Evolutionary conservation across 2,113 vertebrate species (phyloP).

Genomic region (Machaerirhynchus nigripectus): DNA sequence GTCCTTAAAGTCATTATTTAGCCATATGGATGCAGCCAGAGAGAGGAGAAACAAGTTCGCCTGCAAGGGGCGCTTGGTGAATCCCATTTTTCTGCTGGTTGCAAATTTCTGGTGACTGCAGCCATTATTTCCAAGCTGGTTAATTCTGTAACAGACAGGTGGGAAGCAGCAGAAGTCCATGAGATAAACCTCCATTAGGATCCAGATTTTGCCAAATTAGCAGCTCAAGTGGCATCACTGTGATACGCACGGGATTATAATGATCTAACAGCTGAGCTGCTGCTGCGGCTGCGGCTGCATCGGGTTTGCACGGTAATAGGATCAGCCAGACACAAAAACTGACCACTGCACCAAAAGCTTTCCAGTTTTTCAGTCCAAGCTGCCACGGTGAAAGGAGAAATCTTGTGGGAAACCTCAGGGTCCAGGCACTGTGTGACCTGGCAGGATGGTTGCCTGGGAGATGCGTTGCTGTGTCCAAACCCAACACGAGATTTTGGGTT

Average conservation of each 20-base stretch:
- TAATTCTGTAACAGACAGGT: neutral
- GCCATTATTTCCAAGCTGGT: neutral
- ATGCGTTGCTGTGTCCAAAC: accelerated
- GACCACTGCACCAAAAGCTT: accelerated
- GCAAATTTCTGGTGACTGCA: neutral
- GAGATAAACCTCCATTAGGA: neutral
- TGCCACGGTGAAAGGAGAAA: neutral
- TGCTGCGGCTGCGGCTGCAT: accelerated
- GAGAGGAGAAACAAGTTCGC: neutral
- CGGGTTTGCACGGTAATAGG: neutral
- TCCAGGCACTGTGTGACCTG: neutral
- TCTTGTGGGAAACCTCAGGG: accelerated
- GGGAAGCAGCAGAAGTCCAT: neutral
- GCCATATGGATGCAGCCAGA: neutral
- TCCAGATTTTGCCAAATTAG: neutral
- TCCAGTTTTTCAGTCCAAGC: neutral
- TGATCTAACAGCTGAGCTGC: neutral
- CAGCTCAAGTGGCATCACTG: neutral
- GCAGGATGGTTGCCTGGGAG: neutral
- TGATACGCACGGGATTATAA: neutral
- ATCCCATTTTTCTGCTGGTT: neutral
- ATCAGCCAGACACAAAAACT: neutral
- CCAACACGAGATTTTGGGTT: neutral
- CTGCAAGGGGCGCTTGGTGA: neutral
- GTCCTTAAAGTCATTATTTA: accelerated